Evolutionary conservation across 2,797 vertebrate species (phyloP).

Genomic region (Lutjanus argentimaculatus): DNA sequence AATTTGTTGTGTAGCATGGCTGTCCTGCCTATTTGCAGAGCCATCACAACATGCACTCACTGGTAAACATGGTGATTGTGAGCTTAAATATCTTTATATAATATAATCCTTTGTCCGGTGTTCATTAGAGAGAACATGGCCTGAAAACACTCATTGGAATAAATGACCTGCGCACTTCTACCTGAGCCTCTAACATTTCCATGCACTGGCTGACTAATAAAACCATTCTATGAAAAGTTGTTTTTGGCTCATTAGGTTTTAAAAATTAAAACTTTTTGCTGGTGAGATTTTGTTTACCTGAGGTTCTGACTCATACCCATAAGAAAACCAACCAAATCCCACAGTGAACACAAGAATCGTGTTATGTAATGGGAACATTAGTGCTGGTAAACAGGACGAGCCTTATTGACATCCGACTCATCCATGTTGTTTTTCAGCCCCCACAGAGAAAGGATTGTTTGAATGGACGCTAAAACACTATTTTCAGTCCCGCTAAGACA

Average conservation of each 20-base stretch:
- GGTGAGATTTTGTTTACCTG: constrained; percentile 1
- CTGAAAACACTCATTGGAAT: constrained; percentile 15
- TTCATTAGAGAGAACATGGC: constrained; percentile 29
- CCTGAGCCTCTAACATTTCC: not conserved
- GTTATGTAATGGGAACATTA: constrained; percentile 3
- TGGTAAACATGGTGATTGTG: not conserved
- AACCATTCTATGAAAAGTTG: constrained; percentile 8
- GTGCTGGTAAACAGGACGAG: constrained; percentile 8
- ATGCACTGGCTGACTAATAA: constrained; percentile 15
- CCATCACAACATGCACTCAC: not conserved
- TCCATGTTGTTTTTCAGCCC: not conserved
- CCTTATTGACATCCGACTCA: constrained; percentile 30
- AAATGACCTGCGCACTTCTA: constrained; percentile 32
- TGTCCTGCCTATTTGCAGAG: not conserved
- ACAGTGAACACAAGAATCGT: constrained; percentile 9
- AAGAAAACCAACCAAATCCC: constrained; percentile 39
- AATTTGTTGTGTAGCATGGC: too few species aligned
- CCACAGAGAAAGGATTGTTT: constrained; percentile 7
- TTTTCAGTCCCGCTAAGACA: not conserved
- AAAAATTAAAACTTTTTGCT: constrained; percentile 1
- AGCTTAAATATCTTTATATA: not conserved
- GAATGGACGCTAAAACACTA: not conserved
- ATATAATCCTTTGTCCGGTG: not conserved
- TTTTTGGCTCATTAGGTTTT: constrained; percentile 41
- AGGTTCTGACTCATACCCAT: constrained; percentile 22